Evolutionary conservation across 2,888 invertebrate genomes (phyloP), one percentile per base, ranked within the genome.

Genomic region (Dendrolimus pini): DNA sequence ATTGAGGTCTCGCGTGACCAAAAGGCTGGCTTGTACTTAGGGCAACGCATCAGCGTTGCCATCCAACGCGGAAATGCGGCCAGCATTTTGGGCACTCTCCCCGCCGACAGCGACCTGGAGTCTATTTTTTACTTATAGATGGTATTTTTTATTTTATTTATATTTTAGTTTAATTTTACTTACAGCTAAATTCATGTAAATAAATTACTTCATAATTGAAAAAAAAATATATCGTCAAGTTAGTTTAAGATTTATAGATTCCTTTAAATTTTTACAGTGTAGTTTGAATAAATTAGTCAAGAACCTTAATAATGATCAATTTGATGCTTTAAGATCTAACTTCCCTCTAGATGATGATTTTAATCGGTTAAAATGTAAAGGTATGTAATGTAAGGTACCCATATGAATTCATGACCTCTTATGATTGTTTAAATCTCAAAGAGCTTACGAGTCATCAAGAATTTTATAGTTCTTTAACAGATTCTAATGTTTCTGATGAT

Each of bases 191-290:
- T n/a, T n/a, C n/a, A n/a, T n/a, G n/a, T n/a, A n/a, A n/a, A n/a
- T n/a, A n/a, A n/a, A n/a, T n/a, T n/a, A n/a, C n/a, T n/a, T n/a
- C n/a, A n/a, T n/a, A n/a, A n/a, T n/a, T n/a, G 42, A 12, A 59
- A 41, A 59, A 58, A 54, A 61, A 9, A 42, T 42, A 8, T 8
- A 62, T 52, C 54, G 57, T 56, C 56, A 55, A 57, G 47, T 60
- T 9, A 59, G 1, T 57, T 55, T 61, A 52, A 58, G 62, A 47
- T 63, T 65, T 56, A 54, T 63, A 57, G 62, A 64, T 61, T 62
- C 62, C n/a, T 62, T 61, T 14, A 63, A 61, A 14, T 65, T 65
- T 61, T 54, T 65, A 56, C 52, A 62, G 3, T 60, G 61, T 56
- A 55, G 59, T 58, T 42, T 64, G 6, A 59, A 62, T 54, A 41